Evolutionary conservation across 2,797 vertebrate species (phyloP).

Genomic region (Sebastes wilsoni): DNA sequence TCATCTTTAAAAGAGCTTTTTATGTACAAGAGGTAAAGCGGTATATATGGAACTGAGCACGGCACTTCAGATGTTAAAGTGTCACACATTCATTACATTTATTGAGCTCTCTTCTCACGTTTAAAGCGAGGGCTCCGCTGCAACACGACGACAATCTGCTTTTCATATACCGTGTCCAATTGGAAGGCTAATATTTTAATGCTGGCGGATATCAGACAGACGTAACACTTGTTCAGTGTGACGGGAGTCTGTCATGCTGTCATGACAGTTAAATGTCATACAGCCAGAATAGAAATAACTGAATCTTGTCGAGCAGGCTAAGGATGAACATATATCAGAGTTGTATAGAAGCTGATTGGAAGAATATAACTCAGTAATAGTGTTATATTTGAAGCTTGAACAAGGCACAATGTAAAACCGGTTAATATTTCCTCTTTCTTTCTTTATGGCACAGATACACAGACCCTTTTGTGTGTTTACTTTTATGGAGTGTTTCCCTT

Average conservation of each 20-base stretch:
- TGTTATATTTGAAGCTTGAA: not conserved
- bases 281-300: not conserved
- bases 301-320: not conserved
- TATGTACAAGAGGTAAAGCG: slow-evolving; percentile 74
- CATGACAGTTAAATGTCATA: not conserved
- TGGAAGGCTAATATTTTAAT: slow-evolving; percentile 89
- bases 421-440: not conserved
- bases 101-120: slow-evolving; percentile 84
- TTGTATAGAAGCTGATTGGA: not conserved
- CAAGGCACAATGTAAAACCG: not conserved
- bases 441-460: not conserved
- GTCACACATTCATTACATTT: slow-evolving; percentile 89
- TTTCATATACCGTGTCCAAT: slow-evolving; percentile 88
- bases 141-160: slow-evolving; percentile 75
- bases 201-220: slow-evolving; percentile 83
- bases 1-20: slow-evolving; percentile 92
- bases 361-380: not conserved
- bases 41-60: slow-evolving; percentile 79
- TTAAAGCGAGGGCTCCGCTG: slow-evolving; percentile 80
- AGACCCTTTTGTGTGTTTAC: slow-evolving; percentile 10
- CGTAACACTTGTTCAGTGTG: slow-evolving; percentile 15
- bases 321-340: not conserved
- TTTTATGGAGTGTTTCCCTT: slow-evolving; percentile 26
- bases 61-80: slow-evolving; percentile 83
- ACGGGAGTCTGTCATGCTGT: not conserved